Conservation (phyloP, 2,113 vertebrate species). For the Hemiscyllium ocellatum region DNA sequence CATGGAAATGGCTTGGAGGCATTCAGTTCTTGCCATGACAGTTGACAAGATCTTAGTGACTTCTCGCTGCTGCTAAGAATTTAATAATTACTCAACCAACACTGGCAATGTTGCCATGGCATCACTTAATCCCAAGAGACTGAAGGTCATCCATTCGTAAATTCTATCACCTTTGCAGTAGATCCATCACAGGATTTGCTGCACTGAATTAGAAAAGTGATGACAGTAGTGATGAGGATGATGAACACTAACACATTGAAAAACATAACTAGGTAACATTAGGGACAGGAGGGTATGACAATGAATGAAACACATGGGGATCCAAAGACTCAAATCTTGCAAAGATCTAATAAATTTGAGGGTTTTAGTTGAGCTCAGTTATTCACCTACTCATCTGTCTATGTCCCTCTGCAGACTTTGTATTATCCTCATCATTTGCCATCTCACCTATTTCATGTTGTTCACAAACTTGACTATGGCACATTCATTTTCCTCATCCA, state of each 20-base stretch:
- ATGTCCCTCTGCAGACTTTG: too few relatives aligned
- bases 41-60: background rate
- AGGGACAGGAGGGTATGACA: too few relatives aligned
- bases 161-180: background rate
- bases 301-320: too few relatives aligned
- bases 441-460: too few relatives aligned
- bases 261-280: background rate
- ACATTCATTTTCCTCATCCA: too few relatives aligned
- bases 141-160: background rate
- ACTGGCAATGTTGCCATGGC: background rate
- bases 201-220: background rate
- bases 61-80: background rate
- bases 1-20: background rate
- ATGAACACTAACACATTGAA: background rate
- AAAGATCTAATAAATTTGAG: too few relatives aligned
- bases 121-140: background rate
- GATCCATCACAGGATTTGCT: background rate
- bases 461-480: too few relatives aligned
- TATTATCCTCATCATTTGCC: too few relatives aligned
- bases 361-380: too few relatives aligned
- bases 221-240: background rate
- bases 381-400: too few relatives aligned
- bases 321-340: too few relatives aligned
- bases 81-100: background rate
- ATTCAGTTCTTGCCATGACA: background rate